Conservation (phyloP, 2,797 vertebrate genomes). For the Parauchenoglanis ngamensis region DNA sequence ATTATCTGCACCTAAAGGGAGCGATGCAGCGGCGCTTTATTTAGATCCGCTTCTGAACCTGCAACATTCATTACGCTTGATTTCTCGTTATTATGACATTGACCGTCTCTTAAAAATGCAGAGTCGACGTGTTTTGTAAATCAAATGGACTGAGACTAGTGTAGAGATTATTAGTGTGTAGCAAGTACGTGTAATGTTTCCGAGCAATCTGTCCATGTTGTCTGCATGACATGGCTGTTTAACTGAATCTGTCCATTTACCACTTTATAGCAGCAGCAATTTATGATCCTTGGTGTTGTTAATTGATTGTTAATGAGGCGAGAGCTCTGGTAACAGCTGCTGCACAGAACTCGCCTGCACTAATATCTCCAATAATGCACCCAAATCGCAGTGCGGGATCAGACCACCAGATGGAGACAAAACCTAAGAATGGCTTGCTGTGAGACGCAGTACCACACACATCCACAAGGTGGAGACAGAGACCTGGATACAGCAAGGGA, state of each 20-base stretch:
- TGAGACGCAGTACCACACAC: background rate
- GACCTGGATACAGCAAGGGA: background rate
- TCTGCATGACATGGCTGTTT: background rate
- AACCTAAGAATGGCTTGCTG: background rate
- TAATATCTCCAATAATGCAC: background rate
- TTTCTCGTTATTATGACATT: too few relatives aligned
- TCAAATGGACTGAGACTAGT: background rate
- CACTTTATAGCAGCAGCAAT: background rate
- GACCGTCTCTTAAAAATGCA: too few relatives aligned
- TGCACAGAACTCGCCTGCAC: background rate
- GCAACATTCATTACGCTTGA: background rate
- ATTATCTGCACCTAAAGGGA: background rate
- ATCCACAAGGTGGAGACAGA: slow-evolving; percentile 46
- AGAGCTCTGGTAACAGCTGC: slow-evolving; percentile 8
- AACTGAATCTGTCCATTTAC: background rate
- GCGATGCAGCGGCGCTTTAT: background rate
- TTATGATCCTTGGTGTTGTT: background rate
- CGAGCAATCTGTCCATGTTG: background rate
- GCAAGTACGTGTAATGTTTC: background rate
- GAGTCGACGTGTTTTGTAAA: background rate
- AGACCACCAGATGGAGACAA: slow-evolving; percentile 41
- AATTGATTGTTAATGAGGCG: background rate
- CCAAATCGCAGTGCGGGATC: slow-evolving; percentile 4
- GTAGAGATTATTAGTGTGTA: background rate
- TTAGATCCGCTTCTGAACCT: background rate